Evolutionary conservation across 2,888 invertebrate species (phyloP).

Genomic region (Oscheius sp.): DNA sequence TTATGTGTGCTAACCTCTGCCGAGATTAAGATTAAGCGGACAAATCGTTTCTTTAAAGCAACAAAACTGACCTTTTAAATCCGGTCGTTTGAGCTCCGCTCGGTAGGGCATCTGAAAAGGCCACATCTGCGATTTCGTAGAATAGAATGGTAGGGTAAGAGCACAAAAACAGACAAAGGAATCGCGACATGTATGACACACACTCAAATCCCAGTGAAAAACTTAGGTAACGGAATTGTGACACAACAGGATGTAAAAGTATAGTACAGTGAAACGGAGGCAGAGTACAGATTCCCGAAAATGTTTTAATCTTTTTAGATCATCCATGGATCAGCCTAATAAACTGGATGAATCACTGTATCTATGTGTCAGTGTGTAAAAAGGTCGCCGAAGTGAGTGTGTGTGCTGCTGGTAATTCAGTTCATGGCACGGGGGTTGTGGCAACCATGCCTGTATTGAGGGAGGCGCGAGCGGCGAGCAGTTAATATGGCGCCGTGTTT

Average conservation of each 20-base stretch:
- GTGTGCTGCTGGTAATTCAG: conserved; percentile 19
- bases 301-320: too few relatives aligned
- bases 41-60: not conserved
- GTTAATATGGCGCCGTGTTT: conserved; percentile 37
- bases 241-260: not conserved
- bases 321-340: not conserved
- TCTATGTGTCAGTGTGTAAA: not conserved
- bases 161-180: conserved; percentile 9
- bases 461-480: conserved; percentile 36
- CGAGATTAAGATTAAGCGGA: too few relatives aligned
- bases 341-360: not conserved
- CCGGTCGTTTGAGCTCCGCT: conserved; percentile 73
- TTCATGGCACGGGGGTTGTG: conserved; percentile 11
- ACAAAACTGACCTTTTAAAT: conserved; percentile 70
- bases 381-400: not conserved
- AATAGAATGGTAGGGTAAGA: not conserved
- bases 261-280: not conserved
- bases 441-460: conserved; percentile 32
- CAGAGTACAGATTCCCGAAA: too few relatives aligned
- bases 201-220: not conserved
- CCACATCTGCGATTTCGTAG: too few relatives aligned
- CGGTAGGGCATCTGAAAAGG: conserved; percentile 65
- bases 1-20: not conserved
- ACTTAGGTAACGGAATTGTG: not conserved
- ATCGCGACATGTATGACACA: not conserved